Conservation (phyloP, 2,113 vertebrate species). For the Cephalopterus ornatus region DNA sequence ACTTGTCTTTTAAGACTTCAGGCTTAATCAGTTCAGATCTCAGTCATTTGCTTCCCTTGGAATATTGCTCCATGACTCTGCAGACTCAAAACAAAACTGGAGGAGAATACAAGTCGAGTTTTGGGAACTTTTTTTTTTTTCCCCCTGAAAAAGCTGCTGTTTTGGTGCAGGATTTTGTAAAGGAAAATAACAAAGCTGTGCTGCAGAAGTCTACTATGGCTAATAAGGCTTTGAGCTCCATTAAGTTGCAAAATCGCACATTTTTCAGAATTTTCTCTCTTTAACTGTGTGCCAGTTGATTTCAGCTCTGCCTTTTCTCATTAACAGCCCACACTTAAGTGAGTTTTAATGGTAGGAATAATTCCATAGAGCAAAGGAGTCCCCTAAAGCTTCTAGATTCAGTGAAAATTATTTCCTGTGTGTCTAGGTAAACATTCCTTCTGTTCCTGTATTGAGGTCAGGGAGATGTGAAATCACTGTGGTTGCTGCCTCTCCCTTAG, state of each 20-base stretch:
- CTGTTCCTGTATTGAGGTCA: neutral
- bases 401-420: neutral
- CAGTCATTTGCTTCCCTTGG: neutral
- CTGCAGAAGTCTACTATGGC: neutral
- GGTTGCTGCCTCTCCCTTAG: neutral
- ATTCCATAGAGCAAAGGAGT: neutral
- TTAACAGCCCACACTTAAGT: neutral
- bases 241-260: neutral
- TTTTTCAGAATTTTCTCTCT: neutral
- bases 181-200: neutral
- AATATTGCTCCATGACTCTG: neutral
- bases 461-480: neutral
- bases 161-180: neutral
- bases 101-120: neutral
- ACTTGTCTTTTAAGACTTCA: conserved; percentile 21
- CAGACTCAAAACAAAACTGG: neutral
- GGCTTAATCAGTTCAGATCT: neutral
- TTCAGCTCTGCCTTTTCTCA: neutral
- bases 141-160: neutral
- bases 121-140: neutral
- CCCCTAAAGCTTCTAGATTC: neutral
- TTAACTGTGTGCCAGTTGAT: neutral
- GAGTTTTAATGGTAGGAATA: neutral
- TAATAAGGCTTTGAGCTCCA: neutral
- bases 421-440: neutral